Percentiles rank a stretch among this genome's conserved stretches.
Evolutionary conservation across 2,888 invertebrate genomes (phyloP).

Genomic region (Incurvaria masculella): DNA sequence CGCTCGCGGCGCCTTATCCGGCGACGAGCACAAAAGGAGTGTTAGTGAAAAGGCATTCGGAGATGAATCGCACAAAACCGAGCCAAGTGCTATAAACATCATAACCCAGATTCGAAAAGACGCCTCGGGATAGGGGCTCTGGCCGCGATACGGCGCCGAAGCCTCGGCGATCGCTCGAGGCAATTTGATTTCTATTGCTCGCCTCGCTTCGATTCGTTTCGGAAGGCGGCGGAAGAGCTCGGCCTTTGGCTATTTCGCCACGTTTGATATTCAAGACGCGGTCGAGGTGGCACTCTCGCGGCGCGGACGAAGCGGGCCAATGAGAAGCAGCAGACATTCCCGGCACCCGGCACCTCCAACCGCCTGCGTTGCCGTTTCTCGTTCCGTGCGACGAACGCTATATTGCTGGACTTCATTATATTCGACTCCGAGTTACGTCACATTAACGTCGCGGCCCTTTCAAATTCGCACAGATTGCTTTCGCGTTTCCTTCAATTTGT

Average conservation of each 20-base stretch:
- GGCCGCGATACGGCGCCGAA: neutral
- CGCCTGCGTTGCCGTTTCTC: neutral
- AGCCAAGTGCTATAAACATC: conserved; percentile 41
- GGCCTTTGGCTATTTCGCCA: conserved; percentile 34
- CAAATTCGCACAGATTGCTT: no score
- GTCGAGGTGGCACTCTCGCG: conserved; percentile 12
- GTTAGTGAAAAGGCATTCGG: conserved; percentile 43
- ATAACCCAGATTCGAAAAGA: conserved; percentile 51
- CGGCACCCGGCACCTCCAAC: no score
- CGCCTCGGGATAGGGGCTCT: conserved; percentile 20
- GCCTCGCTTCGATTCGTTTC: neutral
- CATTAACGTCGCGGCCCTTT: no score
- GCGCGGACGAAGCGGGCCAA: neutral
- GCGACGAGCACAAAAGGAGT: conserved; percentile 49
- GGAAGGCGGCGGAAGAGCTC: conserved; percentile 10
- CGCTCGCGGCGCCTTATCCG: conserved; percentile 41
- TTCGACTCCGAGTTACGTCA: no score
- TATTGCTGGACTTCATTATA: neutral
- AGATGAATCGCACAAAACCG: conserved; percentile 33
- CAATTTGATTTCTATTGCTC: neutral
- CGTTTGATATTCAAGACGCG: conserved; percentile 50
- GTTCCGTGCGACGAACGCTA: neutral
- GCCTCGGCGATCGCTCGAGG: conserved; percentile 33
- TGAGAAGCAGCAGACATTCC: neutral
- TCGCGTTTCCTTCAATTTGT: no score